These are phyloP conservation scores for Coenonympha arcania DNA, from an alignment of 2,888 invertebrate species.

Conservation along the genomic window DNA sequence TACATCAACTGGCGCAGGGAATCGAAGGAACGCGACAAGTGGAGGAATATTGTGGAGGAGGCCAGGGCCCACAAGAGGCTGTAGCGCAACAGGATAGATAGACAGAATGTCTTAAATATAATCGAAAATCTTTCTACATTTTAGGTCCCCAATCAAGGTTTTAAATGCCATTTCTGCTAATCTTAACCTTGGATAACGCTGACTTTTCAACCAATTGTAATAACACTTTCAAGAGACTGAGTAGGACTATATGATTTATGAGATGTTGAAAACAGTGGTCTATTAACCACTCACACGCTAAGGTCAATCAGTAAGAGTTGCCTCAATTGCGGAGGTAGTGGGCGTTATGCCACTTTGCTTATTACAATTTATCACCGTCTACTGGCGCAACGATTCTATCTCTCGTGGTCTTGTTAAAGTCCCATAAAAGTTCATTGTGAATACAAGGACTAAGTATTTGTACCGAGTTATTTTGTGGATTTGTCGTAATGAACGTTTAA, in stretches of 20 bases:
- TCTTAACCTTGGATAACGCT: no score
- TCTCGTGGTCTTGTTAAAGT: slow-evolving; percentile 34
- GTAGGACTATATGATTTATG: not conserved
- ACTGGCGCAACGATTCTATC: slow-evolving; percentile 42
- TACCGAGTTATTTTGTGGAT: not conserved
- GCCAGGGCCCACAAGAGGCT: no score
- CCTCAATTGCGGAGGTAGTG: slow-evolving; percentile 62
- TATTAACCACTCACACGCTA: slow-evolving; percentile 29
- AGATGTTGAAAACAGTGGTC: not conserved
- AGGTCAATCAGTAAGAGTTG: slow-evolving; percentile 55
- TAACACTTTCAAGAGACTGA: no score
- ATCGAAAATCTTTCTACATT: no score
- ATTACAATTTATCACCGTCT: slow-evolving; percentile 40
- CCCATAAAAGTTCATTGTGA: slow-evolving; percentile 25
- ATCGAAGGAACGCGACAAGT: no score
- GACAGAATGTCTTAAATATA: no score
- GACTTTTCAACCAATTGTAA: no score
- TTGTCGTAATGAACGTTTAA: not conserved
- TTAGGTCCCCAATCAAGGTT: no score
- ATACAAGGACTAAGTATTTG: not conserved
- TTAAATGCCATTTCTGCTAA: no score
- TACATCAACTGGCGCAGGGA: no score
- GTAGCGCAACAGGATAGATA: no score
- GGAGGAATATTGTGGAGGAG: no score
- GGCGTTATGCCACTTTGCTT: slow-evolving; percentile 53